Evolutionary conservation across 2,888 invertebrate species (phyloP).

Genomic region (Synergus laeviventris): DNA sequence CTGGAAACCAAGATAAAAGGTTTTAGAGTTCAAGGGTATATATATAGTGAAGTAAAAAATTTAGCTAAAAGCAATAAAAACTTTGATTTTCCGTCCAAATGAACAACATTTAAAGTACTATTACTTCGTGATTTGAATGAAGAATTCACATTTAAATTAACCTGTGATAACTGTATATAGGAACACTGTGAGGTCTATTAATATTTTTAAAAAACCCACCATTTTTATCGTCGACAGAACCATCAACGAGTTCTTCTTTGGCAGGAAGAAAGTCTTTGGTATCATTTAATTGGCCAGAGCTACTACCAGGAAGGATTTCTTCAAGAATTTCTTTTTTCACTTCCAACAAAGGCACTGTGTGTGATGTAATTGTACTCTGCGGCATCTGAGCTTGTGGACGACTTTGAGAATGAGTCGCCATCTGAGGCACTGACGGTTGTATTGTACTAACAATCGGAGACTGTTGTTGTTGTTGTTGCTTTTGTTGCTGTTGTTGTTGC

Average conservation of each 20-base stretch:
- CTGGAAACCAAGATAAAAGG: constrained; percentile 62
- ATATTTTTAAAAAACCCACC: constrained; percentile 57
- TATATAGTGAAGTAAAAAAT: too few relatives aligned
- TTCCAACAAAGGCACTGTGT: constrained; percentile 79
- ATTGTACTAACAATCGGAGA: constrained; percentile 74
- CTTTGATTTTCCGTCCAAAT: too few relatives aligned
- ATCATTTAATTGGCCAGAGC: constrained; percentile 71
- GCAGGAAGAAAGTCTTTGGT: constrained; percentile 76
- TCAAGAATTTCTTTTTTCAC: constrained; percentile 85
- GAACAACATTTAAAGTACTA: too few relatives aligned
- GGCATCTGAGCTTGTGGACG: constrained; percentile 75
- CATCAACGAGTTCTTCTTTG: constrained; percentile 75
- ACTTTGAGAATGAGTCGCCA: constrained; percentile 73
- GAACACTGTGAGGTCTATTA: neutral
- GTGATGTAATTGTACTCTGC: constrained; percentile 70
- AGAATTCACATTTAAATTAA: too few relatives aligned
- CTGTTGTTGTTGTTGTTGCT: constrained; percentile 56
- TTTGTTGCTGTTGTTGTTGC: constrained; percentile 54
- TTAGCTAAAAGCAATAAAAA: too few relatives aligned
- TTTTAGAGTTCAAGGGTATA: too few relatives aligned
- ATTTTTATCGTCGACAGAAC: constrained; percentile 73
- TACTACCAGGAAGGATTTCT: constrained; percentile 76
- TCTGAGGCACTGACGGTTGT: constrained; percentile 74
- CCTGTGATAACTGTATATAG: neutral
- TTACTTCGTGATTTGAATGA: too few relatives aligned